Percentiles rank a stretch among this genome's conserved stretches.
These are phyloP conservation scores for Pollimyrus isidori DNA, from an alignment of 2,113 vertebrate genomes.

Conservation along the genomic window DNA sequence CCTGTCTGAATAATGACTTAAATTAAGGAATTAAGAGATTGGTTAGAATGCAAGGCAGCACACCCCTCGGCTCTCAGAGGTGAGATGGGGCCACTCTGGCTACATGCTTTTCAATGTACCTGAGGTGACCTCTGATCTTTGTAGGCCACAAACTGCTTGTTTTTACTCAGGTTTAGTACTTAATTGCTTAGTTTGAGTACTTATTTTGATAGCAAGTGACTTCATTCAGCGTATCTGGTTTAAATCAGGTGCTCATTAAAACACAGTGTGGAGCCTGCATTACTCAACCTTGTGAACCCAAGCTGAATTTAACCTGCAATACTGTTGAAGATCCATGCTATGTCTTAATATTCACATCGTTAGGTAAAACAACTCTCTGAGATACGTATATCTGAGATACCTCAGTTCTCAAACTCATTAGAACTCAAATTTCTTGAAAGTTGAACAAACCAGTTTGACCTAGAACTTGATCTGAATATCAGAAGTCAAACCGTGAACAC, in stretches of 20 bases:
- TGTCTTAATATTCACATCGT: background rate
- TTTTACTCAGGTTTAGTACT: background rate
- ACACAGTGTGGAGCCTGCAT: background rate
- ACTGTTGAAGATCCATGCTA: background rate
- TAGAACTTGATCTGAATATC: too few relatives aligned
- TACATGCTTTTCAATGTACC: background rate
- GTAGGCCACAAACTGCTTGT: background rate
- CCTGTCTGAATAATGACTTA: background rate
- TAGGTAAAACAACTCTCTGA: background rate
- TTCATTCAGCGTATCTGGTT: background rate
- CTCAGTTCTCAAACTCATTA: too few relatives aligned
- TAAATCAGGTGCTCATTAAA: slow-evolving; percentile 12
- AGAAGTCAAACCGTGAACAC: too few relatives aligned
- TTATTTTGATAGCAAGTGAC: background rate
- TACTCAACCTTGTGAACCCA: background rate
- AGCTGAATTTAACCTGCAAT: background rate
- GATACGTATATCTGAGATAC: too few relatives aligned
- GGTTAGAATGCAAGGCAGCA: background rate
- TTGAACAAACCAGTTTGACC: too few relatives aligned
- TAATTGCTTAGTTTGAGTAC: slow-evolving; percentile 9
- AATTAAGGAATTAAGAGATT: slow-evolving; percentile 2
- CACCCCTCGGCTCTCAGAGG: background rate
- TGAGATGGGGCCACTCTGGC: background rate
- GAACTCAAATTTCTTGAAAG: too few relatives aligned
- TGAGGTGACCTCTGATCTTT: background rate